Base-by-base conservation (phyloP, 2,888 invertebrate species). In the Apamea crenata region DNA sequence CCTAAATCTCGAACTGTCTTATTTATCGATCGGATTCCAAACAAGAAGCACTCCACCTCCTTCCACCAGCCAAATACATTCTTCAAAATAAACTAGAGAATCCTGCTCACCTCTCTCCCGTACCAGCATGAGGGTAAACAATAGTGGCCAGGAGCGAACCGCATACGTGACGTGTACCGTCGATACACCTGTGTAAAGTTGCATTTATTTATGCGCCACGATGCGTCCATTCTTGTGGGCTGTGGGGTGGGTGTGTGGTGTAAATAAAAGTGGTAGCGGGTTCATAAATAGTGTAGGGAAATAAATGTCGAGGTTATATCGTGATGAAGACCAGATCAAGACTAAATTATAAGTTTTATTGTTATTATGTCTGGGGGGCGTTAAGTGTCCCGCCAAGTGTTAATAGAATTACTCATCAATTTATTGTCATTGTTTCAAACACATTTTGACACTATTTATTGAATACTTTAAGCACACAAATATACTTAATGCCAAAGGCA, bases 101-200 rank as follows among this genome's bases (percentile, higher is more conserved):
- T 66, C 29, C 65, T 77, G 68, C 40, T 56, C 29, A 25, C 14
- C 66, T 44, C 66, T 50, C 56, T 70, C 53, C 32, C 0, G 6
- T 32, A 50, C 69, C 65, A 81, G 85, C 81, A n/a, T 77, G 61
- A 85, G 63, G 44, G 74, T 75, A 76, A 77, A 87, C 77, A 85
- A 85, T 70, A 69, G 77, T 63, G 74, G 84, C 67, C 82, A 80
- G 76, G 72, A 80, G 71, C 74, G 79, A 81, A 73, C 87, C 84
- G 86, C 77, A 83, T 86, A 91, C 90, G 91, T 91, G 91, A 90
- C 87, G 91, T 92, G 91, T 92, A 88, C 91, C 91, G 93, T 91
- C 92, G 91, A 92, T 94, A 92, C 94, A 94, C 95, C 94, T 94
- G 95, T 93, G 92, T 93, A 91, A 91, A 88, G 93, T 92, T 93